Conservation (phyloP, 2,797 vertebrate genomes). For the Phoebastria nigripes region DNA sequence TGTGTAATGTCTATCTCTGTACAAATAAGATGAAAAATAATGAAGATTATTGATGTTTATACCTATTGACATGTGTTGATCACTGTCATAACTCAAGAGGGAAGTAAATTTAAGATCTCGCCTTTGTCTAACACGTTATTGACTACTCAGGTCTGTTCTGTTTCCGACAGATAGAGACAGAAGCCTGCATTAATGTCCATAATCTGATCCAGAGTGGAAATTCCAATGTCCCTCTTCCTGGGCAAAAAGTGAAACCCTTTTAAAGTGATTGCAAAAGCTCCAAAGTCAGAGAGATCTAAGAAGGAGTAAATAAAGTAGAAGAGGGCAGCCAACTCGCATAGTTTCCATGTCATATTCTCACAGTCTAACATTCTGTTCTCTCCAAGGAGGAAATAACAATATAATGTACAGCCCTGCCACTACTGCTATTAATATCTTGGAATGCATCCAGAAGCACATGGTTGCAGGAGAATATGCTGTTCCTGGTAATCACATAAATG, state of each 20-base stretch:
- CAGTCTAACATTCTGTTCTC: conserved; percentile 74
- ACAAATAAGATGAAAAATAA: not conserved
- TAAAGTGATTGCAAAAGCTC: conserved; percentile 45
- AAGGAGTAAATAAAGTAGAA: conserved; percentile 58
- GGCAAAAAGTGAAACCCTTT: conserved; percentile 33
- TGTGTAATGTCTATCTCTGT: not conserved
- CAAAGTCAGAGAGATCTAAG: conserved; percentile 52
- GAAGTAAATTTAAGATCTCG: not conserved
- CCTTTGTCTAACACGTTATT: not conserved
- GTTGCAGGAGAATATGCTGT: conserved; percentile 58
- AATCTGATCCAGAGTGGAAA: not conserved
- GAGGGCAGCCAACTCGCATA: conserved; percentile 55
- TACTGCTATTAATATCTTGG: conserved; percentile 75
- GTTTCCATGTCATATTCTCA: conserved; percentile 71
- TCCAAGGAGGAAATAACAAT: conserved; percentile 71
- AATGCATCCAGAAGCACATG: conserved; percentile 56
- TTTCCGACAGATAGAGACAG: not conserved
- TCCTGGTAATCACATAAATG: conserved; percentile 49
- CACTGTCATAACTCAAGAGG: not conserved
- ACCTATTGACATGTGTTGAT: not conserved
- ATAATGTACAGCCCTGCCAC: conserved; percentile 68
- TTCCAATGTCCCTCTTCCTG: conserved; percentile 12
- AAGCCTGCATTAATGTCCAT: not conserved
- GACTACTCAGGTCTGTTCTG: not conserved
- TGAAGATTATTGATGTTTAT: not conserved